Conservation (phyloP, 2,113 vertebrate species). For the Pseudolaguvia tuberculata region DNA sequence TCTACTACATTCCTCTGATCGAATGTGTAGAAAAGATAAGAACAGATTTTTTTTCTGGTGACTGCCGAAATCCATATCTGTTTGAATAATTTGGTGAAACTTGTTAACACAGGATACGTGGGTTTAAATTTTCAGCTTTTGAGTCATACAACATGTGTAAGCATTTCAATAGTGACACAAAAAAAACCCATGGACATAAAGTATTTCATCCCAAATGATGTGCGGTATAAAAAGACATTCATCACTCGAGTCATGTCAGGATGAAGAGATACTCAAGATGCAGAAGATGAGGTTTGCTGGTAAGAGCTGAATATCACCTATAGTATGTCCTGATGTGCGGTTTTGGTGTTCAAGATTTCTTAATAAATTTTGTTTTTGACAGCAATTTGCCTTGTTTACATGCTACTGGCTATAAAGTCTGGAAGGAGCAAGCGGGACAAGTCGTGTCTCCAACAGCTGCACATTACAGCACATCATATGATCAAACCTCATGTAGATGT, state of each 20-base stretch:
- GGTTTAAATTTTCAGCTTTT: constrained; percentile 22
- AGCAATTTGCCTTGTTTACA: not conserved
- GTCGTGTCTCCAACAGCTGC: fast-evolving
- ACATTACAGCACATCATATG: fast-evolving
- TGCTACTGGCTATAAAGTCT: not conserved
- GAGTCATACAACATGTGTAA: constrained; percentile 27
- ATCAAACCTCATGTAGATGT: not conserved
- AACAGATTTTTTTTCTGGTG: not conserved
- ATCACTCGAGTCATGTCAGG: not conserved
- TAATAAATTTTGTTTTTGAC: not conserved
- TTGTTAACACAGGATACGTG: not conserved
- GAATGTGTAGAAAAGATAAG: not conserved
- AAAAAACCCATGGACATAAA: constrained; percentile 16
- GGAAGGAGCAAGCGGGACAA: fast-evolving
- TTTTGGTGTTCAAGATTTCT: too few species aligned
- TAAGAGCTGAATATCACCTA: constrained; percentile 14
- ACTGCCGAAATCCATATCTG: not conserved
- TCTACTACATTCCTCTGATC: not conserved
- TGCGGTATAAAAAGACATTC: constrained; percentile 31
- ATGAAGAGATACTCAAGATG: constrained; percentile 36
- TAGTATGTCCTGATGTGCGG: too few species aligned
- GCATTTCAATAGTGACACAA: not conserved
- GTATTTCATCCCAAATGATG: not conserved
- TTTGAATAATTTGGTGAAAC: constrained; percentile 4
- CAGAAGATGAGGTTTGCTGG: constrained; percentile 18